Conservation (phyloP, 2,797 vertebrate genomes). For the Scolopax bukidnonensis region DNA sequence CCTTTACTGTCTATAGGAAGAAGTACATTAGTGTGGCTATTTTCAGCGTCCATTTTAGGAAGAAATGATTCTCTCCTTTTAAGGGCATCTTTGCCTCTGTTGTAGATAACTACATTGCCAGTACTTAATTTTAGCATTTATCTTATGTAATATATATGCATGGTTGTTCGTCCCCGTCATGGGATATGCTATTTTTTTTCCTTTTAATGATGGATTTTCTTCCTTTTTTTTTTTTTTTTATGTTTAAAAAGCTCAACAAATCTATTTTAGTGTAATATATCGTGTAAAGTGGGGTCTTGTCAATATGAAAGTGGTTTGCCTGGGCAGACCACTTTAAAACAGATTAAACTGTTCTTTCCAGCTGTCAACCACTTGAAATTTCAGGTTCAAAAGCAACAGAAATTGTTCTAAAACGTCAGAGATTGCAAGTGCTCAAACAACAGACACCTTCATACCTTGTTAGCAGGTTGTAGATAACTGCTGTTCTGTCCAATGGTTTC, state of each 20-base stretch:
- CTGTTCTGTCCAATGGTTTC: not conserved
- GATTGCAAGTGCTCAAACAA: not conserved
- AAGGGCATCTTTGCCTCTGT: not conserved
- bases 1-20: not conserved
- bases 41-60: slow-evolving; percentile 22
- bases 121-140: slow-evolving; percentile 9
- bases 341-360: not conserved
- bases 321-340: not conserved
- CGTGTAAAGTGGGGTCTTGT: not conserved
- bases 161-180: not conserved
- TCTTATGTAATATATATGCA: not conserved
- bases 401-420: not conserved
- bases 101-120: not conserved
- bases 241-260: not conserved
- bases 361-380: not conserved
- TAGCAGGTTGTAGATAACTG: not conserved
- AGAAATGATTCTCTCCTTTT: slow-evolving; percentile 40
- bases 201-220: not conserved
- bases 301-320: not conserved
- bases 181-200: not conserved
- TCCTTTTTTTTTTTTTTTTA: not conserved
- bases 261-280: not conserved
- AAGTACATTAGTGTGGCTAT: not conserved
- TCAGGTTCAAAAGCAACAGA: not conserved
- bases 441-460: not conserved